phyloP scores from a whole-genome alignment of 1,140 invertebrate genomes.

The Anastrepha obliqua region DNA sequence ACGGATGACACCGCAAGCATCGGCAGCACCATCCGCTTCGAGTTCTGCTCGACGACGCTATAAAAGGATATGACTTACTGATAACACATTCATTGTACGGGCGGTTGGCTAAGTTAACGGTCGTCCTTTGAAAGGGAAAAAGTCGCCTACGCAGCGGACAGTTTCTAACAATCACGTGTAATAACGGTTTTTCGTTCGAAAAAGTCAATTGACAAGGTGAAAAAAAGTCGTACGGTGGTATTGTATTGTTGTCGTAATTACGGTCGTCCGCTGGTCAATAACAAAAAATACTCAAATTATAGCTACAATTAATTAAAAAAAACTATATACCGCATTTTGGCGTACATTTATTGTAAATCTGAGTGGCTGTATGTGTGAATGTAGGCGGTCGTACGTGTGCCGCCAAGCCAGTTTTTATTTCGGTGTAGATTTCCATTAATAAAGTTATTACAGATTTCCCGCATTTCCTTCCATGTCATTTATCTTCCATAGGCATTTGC shows the following conservation, averaged over 20 bases:
- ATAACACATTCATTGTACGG: conserved; percentile 72
- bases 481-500: neutral
- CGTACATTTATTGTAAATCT: too few species aligned
- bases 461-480: neutral
- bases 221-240: too few species aligned
- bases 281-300: too few species aligned
- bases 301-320: too few species aligned
- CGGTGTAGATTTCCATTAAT: conserved; percentile 3
- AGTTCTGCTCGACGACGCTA: conserved; percentile 58
- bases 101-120: conserved; percentile 69
- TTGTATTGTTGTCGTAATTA: too few species aligned
- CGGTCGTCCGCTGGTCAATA: too few species aligned
- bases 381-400: neutral
- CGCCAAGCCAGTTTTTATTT: conserved; percentile 17
- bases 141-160: neutral
- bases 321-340: too few species aligned
- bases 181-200: conserved; percentile 15
- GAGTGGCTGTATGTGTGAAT: too few species aligned
- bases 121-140: conserved; percentile 47
- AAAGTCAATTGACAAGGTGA: neutral
- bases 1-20: neutral
- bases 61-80: conserved; percentile 72
- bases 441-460: conserved; percentile 26
- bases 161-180: neutral
- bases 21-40: conserved; percentile 15